Conservation (phyloP, 2,888 invertebrate genomes). For the Tetramorium bicarinatum region DNA sequence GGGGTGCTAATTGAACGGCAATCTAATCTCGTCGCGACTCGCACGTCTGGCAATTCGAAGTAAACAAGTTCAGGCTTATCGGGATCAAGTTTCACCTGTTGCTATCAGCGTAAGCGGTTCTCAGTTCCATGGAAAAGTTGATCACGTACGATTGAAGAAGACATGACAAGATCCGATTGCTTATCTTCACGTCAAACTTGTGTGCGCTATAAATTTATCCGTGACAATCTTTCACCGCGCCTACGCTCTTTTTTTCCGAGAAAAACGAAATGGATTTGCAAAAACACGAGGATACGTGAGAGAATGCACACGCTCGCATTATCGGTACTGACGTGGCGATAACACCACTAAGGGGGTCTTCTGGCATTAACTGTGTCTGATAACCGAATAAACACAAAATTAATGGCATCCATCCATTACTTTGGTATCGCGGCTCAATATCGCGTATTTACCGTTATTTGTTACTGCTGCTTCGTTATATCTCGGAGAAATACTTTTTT, state of each 20-base stretch:
- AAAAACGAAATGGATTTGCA: neutral
- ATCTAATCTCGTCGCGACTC: constrained; percentile 70
- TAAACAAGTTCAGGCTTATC: constrained; percentile 48
- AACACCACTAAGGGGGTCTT: constrained; percentile 69
- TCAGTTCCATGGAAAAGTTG: constrained; percentile 46
- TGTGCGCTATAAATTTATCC: neutral
- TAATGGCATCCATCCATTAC: constrained; percentile 34
- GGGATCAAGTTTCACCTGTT: constrained; percentile 71
- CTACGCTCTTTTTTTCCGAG: neutral
- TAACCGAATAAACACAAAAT: constrained; percentile 59
- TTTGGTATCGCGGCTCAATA: constrained; percentile 15
- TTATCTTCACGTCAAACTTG: neutral
- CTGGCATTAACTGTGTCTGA: constrained; percentile 32
- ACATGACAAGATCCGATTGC: neutral
- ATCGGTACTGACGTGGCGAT: constrained; percentile 59
- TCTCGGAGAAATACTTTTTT: constrained; percentile 27
- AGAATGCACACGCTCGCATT: constrained; percentile 11
- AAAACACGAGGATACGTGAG: constrained; percentile 29
- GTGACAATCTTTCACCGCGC: neutral
- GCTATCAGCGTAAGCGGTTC: constrained; percentile 60
- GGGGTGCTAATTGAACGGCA: constrained; percentile 60
- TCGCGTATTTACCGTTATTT: constrained; percentile 19
- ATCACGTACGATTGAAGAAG: neutral
- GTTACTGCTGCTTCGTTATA: constrained; percentile 22
- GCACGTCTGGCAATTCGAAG: constrained; percentile 50